Base-by-base conservation (phyloP, 2,797 vertebrate genomes). In the Betta splendens region DNA sequence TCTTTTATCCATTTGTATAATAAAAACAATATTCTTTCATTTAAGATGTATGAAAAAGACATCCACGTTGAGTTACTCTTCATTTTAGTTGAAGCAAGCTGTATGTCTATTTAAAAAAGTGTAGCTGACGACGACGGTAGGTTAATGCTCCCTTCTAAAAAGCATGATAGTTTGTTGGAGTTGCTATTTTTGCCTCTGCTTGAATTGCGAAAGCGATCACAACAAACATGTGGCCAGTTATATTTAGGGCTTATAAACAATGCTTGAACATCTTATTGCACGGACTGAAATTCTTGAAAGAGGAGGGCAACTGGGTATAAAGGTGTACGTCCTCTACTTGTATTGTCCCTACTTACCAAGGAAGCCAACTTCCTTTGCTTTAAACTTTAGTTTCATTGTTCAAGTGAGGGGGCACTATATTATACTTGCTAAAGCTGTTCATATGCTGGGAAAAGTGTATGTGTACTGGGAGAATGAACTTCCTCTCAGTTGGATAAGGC, bases 391-490 rank as follows among this genome's bases (percentile, higher is more conserved):
- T n/a, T 38, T 39, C 37, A 70, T 50, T 51, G 36, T 71, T 81
- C 71, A 58, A 56, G 69, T 72, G 72, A 82, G 83, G 69, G 61
- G 79, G 65, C 38, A 57, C 15, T 10, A 5, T 57, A 68, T 49
- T 78, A 69, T 78, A 85, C 62, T 65, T 61, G 55, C 63, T 69
- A 42, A 53, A 73, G 61, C 58, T 35, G 44, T 53, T 36, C 45
- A 33, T 82, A 43, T 46, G 69, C 53, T 10, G 43, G 70, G 64
- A 77, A 68, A 58, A 36, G 46, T 60, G 69, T n/a, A n/a, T 85
- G 72, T 73, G 79, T 85, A 79, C 45, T 20, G 53, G 61, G 79
- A 87, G 89, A 89, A 77, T 74, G 26, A 83, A 84, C 81, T 66
- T 58, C 40, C 35, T 76, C 65, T 74, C 53, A 77, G 75, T 69